Base-by-base conservation (phyloP, 2,113 vertebrate species). In the Oreochromis tanganicae region DNA sequence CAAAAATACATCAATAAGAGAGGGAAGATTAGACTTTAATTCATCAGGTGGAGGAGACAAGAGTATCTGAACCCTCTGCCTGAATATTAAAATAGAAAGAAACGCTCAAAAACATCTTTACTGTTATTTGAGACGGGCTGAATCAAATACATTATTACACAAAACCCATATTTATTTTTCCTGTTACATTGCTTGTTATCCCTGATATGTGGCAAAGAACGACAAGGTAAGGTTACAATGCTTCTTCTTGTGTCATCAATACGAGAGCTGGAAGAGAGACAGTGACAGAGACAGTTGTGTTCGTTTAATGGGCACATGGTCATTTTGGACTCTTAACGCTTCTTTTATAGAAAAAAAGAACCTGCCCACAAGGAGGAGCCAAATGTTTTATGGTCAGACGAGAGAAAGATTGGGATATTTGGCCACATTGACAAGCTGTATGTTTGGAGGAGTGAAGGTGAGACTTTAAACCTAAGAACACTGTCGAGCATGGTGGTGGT, bases 91-190 rank as follows among this genome's bases (percentile, higher is more conserved):
- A 46, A 17, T 19, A 63, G 59, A 63, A 63, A 11, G 59, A 73
- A 43, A 73, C 0, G 2, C 66, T 41, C n/a, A 41, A 38, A 71
- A 43, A 71, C 36, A 24, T 24, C 41, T 1, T 13, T 21, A 14
- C 32, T 80, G 68, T 46, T 75, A 55, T 88, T 54, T 82, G 87
- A 84, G 83, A 32, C 1, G 1, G 27, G 24, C 24, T 52, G 57
- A 38, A 57, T 84, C 21, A 88, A 55, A 86, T 83, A 5, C 19
- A 68, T 52, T 82, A 52, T 84, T 54, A 34, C 48, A 57, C 21
- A 80, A 81, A 86, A 86, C 85, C 84, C 52, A 83, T 52, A 46
- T 55, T 80, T 46, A 17, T 27, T 66, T 68, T 87, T 52, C 27
- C 61, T 5, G 16, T 34, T 36, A 63, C 48, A 3, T 61, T 83